Percentiles rank a stretch among this genome's conserved stretches.
These are phyloP conservation scores for Aurelia sp. DNA, from an alignment of 30 jellyfish, hydroid and myxozoan species.

Conservation along the genomic window DNA sequence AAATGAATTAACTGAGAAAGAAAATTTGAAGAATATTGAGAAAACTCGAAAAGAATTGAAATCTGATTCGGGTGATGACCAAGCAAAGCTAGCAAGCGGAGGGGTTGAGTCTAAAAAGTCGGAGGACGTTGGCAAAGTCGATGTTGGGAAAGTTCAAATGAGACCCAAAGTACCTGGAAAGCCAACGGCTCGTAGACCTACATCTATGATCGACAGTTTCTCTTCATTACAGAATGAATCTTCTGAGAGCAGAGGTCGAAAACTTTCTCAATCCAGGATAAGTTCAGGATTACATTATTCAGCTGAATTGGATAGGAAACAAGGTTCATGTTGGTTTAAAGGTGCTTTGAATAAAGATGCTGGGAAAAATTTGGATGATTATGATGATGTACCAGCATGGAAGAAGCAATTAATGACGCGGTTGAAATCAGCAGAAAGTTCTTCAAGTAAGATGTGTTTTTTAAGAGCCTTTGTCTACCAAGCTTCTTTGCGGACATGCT, in stretches of 20 bases:
- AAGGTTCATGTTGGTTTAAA: constrained; percentile 67
- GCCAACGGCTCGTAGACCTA: constrained; percentile 38
- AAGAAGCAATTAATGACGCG: constrained; percentile 62
- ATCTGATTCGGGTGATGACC: too few species aligned
- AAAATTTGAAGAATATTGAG: constrained; percentile 43
- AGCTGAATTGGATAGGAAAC: constrained; percentile 54
- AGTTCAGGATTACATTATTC: constrained; percentile 40
- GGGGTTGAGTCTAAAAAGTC: too few species aligned
- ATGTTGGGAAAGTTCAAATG: constrained; percentile 1
- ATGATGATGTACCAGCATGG: constrained; percentile 75
- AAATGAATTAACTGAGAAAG: constrained; percentile 11
- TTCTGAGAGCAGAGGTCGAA: constrained; percentile 5
- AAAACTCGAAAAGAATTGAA: constrained; percentile 16
- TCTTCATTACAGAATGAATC: not conserved
- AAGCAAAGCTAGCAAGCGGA: too few species aligned
- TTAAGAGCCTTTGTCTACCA: too few species aligned
- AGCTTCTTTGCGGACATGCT: too few species aligned
- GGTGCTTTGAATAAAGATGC: constrained; percentile 50
- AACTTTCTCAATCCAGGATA: not conserved
- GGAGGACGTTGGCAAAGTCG: too few species aligned
- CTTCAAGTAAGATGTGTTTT: too few species aligned
- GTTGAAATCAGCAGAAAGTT: constrained; percentile 44
- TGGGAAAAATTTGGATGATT: constrained; percentile 32
- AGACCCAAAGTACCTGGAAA: constrained; percentile 17
- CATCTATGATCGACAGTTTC: constrained; percentile 53